Percentiles rank a stretch among this genome's conserved stretches.
Conservation (phyloP, 1,140 invertebrate genomes). For the Popillia japonica region DNA sequence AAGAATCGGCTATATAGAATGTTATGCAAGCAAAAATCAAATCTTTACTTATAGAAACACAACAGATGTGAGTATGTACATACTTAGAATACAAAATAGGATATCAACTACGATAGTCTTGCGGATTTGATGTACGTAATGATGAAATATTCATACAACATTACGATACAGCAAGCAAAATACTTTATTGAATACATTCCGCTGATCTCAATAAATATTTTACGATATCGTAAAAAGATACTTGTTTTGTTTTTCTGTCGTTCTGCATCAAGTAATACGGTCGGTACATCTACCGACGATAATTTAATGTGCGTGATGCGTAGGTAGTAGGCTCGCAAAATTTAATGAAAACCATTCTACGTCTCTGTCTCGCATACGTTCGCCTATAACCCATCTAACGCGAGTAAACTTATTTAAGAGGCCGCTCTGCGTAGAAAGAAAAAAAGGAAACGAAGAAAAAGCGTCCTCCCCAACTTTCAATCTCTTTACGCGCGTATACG, state of each 20-base stretch:
- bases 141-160: constrained; percentile 5
- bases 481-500: neutral
- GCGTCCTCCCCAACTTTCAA: neutral
- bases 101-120: neutral
- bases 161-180: neutral
- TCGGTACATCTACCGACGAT: neutral
- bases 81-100: neutral
- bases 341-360: constrained; percentile 2
- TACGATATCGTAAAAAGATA: neutral
- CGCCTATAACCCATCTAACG: neutral
- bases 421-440: neutral
- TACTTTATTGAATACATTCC: neutral
- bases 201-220: neutral
- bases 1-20: neutral
- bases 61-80: too few species aligned
- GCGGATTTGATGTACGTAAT: neutral
- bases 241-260: constrained; percentile 4
- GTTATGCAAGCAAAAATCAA: neutral
- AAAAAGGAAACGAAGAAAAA: neutral
- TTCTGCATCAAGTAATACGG: neutral
- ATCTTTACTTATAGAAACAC: neutral
- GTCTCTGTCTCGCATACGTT: neutral
- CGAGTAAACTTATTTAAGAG: neutral
- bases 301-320: neutral
- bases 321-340: neutral